phyloP scores from a whole-genome alignment of 2,888 invertebrate genomes.

The Pollenia amentaria region DNA sequence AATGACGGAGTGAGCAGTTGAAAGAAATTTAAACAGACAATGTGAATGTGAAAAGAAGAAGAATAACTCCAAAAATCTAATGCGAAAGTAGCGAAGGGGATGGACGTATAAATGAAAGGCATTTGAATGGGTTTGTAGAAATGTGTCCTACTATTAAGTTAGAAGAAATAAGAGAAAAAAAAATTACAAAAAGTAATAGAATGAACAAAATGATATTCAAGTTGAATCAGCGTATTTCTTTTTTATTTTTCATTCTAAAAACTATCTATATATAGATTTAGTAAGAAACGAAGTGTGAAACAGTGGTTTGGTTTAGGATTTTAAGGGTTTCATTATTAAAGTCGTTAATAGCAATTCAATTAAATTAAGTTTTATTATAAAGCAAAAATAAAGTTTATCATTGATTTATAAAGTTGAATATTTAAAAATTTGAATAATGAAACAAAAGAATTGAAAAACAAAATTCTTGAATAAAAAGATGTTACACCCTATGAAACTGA shows the following conservation, averaged over 20 bases:
- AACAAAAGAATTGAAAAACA: too few species aligned
- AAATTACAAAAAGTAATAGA: slow-evolving; percentile 4
- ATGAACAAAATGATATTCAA: slow-evolving; percentile 29
- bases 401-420: too few species aligned
- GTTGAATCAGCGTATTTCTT: slow-evolving; percentile 38
- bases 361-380: too few species aligned
- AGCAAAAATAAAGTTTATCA: too few species aligned
- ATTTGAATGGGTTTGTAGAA: not conserved
- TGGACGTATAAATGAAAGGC: not conserved
- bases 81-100: not conserved
- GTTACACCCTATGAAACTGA: too few species aligned
- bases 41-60: slow-evolving; percentile 30
- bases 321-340: not conserved
- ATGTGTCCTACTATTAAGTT: not conserved
- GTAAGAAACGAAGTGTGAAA: not conserved
- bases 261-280: not conserved
- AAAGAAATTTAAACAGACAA: slow-evolving; percentile 48
- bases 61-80: not conserved
- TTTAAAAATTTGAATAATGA: too few species aligned
- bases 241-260: not conserved
- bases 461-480: too few species aligned
- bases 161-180: not conserved
- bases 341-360: too few species aligned
- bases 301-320: not conserved
- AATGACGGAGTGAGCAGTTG: slow-evolving; percentile 34